These are phyloP conservation scores for Diorhabda sublineata DNA, from an alignment of 1,140 invertebrate species.

Conservation along the genomic window DNA sequence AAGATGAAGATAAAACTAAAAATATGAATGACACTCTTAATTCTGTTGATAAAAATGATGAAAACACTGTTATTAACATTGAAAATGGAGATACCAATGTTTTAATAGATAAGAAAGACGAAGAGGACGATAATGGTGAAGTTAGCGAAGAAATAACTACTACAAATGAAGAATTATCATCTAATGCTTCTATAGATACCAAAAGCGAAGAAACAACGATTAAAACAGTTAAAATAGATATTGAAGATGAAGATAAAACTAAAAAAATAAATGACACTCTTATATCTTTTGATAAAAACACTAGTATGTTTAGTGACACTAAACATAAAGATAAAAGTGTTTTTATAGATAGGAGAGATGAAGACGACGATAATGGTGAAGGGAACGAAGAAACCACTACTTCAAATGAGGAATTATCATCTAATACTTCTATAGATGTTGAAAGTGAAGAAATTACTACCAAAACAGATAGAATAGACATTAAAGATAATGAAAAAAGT, in stretches of 20 bases:
- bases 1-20: constrained; percentile 11
- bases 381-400: constrained; percentile 15
- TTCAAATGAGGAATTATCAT: not conserved
- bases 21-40: constrained; percentile 4
- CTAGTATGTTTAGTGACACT: not conserved
- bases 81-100: not conserved
- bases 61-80: not conserved
- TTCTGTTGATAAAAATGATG: not conserved
- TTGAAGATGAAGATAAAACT: constrained; percentile 14
- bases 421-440: not conserved
- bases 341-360: not conserved
- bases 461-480: constrained; percentile 16
- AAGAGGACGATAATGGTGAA: constrained; percentile 1
- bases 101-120: too few species aligned
- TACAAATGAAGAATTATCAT: too few species aligned
- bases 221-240: not conserved
- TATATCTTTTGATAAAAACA: not conserved
- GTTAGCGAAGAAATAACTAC: constrained; percentile 9
- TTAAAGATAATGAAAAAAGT: constrained; percentile 21
- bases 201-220: constrained; percentile 1
- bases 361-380: constrained; percentile 1
- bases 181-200: not conserved
- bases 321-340: not conserved
- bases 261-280: constrained; percentile 6
- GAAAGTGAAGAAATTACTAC: constrained; percentile 6